These are phyloP conservation scores for Synanthedon tipuliformis DNA, from an alignment of 2,888 invertebrate genomes.

Conservation along the genomic window DNA sequence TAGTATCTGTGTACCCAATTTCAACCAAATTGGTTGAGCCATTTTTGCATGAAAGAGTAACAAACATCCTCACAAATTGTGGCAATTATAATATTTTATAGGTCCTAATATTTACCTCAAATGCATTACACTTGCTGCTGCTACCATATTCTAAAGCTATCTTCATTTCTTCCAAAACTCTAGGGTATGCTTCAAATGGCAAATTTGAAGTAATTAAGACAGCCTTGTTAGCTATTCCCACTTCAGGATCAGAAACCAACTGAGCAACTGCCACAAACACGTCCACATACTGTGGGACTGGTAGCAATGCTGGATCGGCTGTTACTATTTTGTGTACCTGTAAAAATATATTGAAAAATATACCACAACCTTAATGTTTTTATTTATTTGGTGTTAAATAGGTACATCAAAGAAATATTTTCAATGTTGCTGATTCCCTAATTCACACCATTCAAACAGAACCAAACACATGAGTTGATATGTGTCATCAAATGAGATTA, in stretches of 20 bases:
- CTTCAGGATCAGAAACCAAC: slow-evolving; percentile 70
- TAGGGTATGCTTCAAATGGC: slow-evolving; percentile 65
- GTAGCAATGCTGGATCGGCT: slow-evolving; percentile 28
- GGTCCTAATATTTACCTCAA: slow-evolving; percentile 63
- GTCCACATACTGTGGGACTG: slow-evolving; percentile 56
- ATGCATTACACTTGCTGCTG: slow-evolving; percentile 74
- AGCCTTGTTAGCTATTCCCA: slow-evolving; percentile 72
- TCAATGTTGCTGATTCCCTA: slow-evolving; percentile 4
- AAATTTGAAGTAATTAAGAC: slow-evolving; percentile 62
- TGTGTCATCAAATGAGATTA: no score
- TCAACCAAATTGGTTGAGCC: no score
- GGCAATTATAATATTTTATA: not conserved
- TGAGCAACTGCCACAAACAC: slow-evolving; percentile 69
- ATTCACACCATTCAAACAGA: no score
- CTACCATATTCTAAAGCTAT: slow-evolving; percentile 69
- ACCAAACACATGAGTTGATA: no score
- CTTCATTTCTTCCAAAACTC: slow-evolving; percentile 67
- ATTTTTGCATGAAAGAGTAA: no score
- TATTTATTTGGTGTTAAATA: not conserved
- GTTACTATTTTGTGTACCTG: slow-evolving; percentile 46
- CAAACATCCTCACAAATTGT: no score
- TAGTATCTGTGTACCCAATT: no score
- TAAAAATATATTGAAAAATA: slow-evolving; percentile 8
- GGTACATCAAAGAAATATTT: not conserved
- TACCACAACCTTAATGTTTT: not conserved